Conservation (phyloP, 2,797 vertebrate species). For the Todus mexicanus region DNA sequence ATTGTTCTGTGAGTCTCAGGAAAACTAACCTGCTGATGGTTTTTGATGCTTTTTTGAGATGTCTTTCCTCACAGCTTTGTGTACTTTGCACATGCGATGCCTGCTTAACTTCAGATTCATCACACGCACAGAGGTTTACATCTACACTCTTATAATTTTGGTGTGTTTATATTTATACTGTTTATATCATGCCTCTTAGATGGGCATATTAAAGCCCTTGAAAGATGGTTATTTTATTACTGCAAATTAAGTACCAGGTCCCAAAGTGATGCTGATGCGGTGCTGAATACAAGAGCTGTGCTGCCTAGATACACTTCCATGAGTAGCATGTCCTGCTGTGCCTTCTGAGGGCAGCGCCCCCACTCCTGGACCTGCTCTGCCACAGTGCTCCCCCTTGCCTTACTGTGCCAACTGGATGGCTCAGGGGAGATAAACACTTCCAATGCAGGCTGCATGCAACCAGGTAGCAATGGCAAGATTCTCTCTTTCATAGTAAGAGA, state of each 20-base stretch:
- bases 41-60: neutral
- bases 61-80: neutral
- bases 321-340: neutral
- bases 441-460: neutral
- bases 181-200: neutral
- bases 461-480: neutral
- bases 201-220: neutral
- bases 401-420: rapidly evolving
- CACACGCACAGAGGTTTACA: neutral
- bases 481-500: neutral
- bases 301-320: neutral
- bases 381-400: neutral
- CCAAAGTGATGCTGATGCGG: neutral
- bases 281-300: neutral
- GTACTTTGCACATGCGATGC: neutral
- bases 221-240: neutral
- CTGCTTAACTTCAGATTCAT: neutral
- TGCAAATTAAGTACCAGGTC: neutral
- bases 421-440: neutral
- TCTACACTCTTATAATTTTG: neutral
- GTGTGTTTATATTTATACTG: neutral
- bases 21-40: neutral
- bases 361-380: neutral
- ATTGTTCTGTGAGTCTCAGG: neutral
- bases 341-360: neutral